Base-by-base conservation (phyloP, 2,113 vertebrate genomes). In the Turnix velox region DNA sequence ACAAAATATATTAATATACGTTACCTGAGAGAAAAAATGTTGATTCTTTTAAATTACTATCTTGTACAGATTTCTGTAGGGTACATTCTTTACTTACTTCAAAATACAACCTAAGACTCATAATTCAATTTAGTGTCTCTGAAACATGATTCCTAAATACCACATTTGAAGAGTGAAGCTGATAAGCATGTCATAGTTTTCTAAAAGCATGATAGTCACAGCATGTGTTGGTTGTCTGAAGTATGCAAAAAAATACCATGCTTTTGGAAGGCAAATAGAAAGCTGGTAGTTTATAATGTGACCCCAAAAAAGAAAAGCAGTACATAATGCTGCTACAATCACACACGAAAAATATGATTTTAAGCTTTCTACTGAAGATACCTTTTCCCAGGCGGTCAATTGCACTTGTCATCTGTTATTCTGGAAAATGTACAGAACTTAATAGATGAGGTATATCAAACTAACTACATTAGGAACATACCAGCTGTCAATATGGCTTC, bases 381-480 rank as follows among this genome's bases (percentile, higher is more conserved):
- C 78, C 63, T 97, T 98, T 97, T 98, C 97, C 97, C 97, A 97
- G 95, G 97, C 97, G 97, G 96, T 97, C 97, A 96, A 96, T 97
- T 97, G 96, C 84, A 96, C 94, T 97, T 97, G 97, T 98, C 97
- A 97, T 97, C 96, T 98, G 97, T 95, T 98, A 97, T 97, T 98
- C 96, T 98, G 97, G 97, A 98, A 97, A 97, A 96, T 75, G 82
- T 91, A 95, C 95, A 97, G 92, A 90, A 97, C 97, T 98, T 98
- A 98, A 98, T 97, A 97, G 96, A 98, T 97, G 97, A 98, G 97
- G 97, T 98, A 98, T 98, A 98, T 98, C 96, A 98, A 96, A 96
- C 95, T 98, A 98, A 98, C 96, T 97, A 94, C 90, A 92, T 97
- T 97, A 98, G 88, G 96, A 98, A 96, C 62, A 95, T 88, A 96